Percentiles rank a stretch among this genome's conserved stretches.
Evolutionary conservation across 2,797 vertebrate genomes (phyloP).

Genomic region (Notolepis coatsorum): DNA sequence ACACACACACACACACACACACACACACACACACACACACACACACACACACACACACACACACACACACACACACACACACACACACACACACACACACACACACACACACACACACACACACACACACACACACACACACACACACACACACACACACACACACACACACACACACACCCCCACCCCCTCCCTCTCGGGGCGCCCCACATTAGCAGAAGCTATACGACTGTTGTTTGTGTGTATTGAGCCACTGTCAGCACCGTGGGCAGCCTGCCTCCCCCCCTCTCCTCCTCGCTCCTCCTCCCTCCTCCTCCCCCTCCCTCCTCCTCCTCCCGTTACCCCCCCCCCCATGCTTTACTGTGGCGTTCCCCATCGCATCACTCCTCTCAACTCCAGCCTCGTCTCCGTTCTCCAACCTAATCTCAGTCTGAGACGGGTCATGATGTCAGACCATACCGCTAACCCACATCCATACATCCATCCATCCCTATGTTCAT

Average conservation of each 20-base stretch:
- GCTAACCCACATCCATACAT: too few relatives aligned
- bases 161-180: conserved; percentile 5
- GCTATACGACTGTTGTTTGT: conserved; percentile 60
- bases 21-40: not conserved
- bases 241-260: conserved; percentile 53
- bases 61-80: conserved; percentile 5
- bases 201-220: conserved; percentile 7
- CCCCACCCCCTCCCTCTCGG: not conserved
- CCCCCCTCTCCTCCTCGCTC: conserved; percentile 47
- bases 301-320: not conserved
- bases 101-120: conserved; percentile 5
- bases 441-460: too few relatives aligned
- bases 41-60: conserved; percentile 1
- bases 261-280: conserved; percentile 62
- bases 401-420: too few relatives aligned
- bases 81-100: not conserved
- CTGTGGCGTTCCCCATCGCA: not conserved
- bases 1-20: not conserved
- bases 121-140: not conserved
- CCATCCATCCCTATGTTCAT: too few relatives aligned
- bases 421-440: too few relatives aligned
- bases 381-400: not conserved
- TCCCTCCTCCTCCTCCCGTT: not conserved
- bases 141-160: conserved; percentile 1
- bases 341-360: not conserved